Evolutionary conservation across 2,797 vertebrate species (phyloP), one percentile per base, ranked within the genome.

Genomic region (Sciaenops ocellatus): DNA sequence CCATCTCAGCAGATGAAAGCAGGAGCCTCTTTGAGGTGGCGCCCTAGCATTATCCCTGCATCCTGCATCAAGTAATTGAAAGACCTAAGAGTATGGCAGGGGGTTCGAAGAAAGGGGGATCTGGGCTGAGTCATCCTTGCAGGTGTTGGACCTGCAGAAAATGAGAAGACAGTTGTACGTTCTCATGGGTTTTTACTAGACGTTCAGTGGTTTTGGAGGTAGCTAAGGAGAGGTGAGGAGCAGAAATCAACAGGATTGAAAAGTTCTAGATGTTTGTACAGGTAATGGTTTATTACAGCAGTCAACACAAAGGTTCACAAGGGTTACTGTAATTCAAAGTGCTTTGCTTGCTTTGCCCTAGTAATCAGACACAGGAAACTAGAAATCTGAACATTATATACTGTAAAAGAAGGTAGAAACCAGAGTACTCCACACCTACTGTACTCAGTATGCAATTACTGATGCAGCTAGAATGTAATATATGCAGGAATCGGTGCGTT

Each of bases 31-130:
- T 93, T 93, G 93, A 95, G 93, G 90, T 87, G 86, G 87, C 56
- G 59, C 87, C 72, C 82, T 67, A 84, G 92, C 90, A 92, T 94
- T 91, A 93, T 92, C 90, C 90, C 86, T 79, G 76, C 85, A 82
- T 87, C 90, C 89, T 93, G 87, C 93, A 93, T 94, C 89, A 91
- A 90, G 93, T 95, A 94, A 95, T 94, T 95, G 93, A 93, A 94
- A 90, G 88, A 89, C 82, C 90, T 75, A 73, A 83, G 85, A 82
- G 79, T 81, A 22, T 77, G 77, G 86, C 60, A 52, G 73, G 78
- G 81, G 76, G 68, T 17, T 81, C 1, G 1, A 30, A 28, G 68
- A 57, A 55, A 52, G 41, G 34, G 65, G 70, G 52, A 57, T 38
- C 15, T 30, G 60, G 63, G 77, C 77, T 90, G 85, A 91, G 79